A percentile compares a stretch with the other conserved stretches of the same genome.
Evolutionary conservation across 2,797 vertebrate species (phyloP).

Genomic region (Australoheros facetus): DNA sequence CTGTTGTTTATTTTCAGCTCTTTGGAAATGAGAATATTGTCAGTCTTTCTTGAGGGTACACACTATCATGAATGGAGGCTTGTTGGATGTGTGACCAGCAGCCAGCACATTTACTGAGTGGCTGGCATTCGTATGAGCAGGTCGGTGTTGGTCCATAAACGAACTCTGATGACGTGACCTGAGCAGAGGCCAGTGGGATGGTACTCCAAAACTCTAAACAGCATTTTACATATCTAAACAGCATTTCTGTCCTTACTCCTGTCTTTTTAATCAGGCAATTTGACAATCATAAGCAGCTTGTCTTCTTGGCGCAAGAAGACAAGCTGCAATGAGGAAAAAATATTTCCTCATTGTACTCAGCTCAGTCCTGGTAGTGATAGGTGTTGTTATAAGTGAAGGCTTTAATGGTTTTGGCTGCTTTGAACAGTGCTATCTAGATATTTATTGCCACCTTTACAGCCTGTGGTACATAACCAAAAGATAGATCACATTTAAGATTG

Average conservation of each 20-base stretch:
- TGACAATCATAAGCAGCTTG: slow-evolving; percentile 29
- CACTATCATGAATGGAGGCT: slow-evolving; percentile 76
- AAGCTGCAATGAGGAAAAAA: no score
- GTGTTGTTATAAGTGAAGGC: background rate
- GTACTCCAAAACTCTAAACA: slow-evolving; percentile 6
- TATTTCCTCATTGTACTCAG: background rate
- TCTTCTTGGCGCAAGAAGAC: no score
- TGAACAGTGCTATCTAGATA: no score
- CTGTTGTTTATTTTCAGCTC: slow-evolving; percentile 44
- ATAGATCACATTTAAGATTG: no score
- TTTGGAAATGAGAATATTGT: slow-evolving; percentile 72
- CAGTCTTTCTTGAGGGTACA: slow-evolving; percentile 69
- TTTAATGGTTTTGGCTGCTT: background rate
- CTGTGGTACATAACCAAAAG: no score
- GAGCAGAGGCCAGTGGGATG: slow-evolving; percentile 60
- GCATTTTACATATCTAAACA: slow-evolving; percentile 25
- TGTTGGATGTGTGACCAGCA: slow-evolving; percentile 69
- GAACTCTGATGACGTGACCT: slow-evolving; percentile 60
- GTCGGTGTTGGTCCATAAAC: slow-evolving; percentile 60
- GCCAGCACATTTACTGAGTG: slow-evolving; percentile 77
- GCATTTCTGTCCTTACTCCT: slow-evolving; percentile 24
- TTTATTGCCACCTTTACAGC: no score
- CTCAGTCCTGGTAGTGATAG: rapidly evolving
- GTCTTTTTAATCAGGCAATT: slow-evolving; percentile 31
- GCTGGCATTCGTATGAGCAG: slow-evolving; percentile 70